Percentiles rank a stretch among this genome's conserved stretches.
Evolutionary conservation across 2,888 invertebrate genomes (phyloP).

Genomic region (Pilophorus perplexus): DNA sequence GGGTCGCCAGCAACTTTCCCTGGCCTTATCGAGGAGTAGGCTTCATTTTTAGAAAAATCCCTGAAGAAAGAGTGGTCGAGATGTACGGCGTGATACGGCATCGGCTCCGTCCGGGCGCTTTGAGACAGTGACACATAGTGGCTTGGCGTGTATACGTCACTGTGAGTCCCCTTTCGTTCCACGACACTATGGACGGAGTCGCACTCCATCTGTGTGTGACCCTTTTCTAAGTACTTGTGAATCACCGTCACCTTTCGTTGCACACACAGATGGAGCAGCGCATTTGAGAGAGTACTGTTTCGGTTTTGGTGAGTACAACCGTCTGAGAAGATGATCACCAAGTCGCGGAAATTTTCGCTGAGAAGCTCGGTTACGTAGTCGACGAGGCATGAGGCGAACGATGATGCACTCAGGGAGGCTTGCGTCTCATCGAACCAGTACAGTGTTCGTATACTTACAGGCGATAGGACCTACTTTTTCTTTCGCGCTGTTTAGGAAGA

Average conservation of each 20-base stretch:
- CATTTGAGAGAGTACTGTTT: conserved; percentile 18
- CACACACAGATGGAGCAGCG: conserved; percentile 34
- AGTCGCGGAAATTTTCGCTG: not conserved
- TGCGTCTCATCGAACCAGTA: conserved; percentile 40
- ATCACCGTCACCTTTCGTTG: not conserved
- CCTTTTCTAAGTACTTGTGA: conserved; percentile 4
- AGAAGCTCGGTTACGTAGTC: conserved; percentile 13
- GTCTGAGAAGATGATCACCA: conserved; percentile 21
- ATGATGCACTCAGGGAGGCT: conserved; percentile 4
- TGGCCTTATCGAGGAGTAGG: no score
- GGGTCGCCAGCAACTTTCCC: no score
- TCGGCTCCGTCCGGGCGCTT: not conserved
- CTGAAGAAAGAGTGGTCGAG: conserved; percentile 39
- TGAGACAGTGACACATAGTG: not conserved
- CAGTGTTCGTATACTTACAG: no score
- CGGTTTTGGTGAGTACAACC: conserved; percentile 32
- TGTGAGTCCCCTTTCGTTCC: not conserved
- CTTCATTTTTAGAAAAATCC: no score
- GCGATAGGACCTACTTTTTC: not conserved
- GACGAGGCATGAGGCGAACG: conserved; percentile 14
- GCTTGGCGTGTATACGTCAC: not conserved
- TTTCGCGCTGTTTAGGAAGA: conserved; percentile 46
- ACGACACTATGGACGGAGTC: conserved; percentile 19
- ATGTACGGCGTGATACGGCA: conserved; percentile 37
- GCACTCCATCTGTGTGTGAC: conserved; percentile 29